Base-by-base conservation (phyloP, 2,113 vertebrate genomes). In the Choloepus hoffmanni region DNA sequence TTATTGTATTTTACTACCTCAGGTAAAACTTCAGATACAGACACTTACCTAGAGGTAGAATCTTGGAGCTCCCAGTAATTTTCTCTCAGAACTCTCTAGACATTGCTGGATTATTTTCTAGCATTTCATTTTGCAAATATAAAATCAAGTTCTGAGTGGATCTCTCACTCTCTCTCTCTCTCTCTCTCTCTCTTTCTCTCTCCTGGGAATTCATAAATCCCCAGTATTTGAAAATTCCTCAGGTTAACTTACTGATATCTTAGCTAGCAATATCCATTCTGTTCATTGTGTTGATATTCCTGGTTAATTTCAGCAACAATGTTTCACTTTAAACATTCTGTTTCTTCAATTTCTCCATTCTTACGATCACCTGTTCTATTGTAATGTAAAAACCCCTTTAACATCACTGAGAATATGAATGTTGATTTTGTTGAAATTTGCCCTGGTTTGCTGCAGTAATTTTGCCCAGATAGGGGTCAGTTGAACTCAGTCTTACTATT, bases 161-260 rank as follows among this genome's bases (percentile, higher is more conserved):
- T 67, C 30, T 55, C 19, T 16, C 18, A 36, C n/a, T 58, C 16
- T 40, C 60, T 58, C 40, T 63, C 30, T 67, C 45, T 78, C 36
- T 23, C 21, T 63, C 14, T 67, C 5, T 63, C 3, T 62, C 33
- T 23, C 43, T 76, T 15, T 48, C 45, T 81, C 78, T 58, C 48
- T 50, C 58, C 36, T 58, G 11, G 26, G 18, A 24, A 83, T 68
- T 85, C 33, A 89, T 90, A 63, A 33, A 77, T 77, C 33, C 58
- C 87, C 36, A 36, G 36, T 36, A 36, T 36, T 36, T 83, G 18
- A 53, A 89, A 86, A 85, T n/a, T 86, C 26, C 40, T 95, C 68
- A 83, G 72, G 23, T 74, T 84, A 91, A 86, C 86, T 87, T 87
- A 87, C 12, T 90, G 82, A 92, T 68, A 21, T 81, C 60, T 90